Evolutionary conservation across 2,113 vertebrate genomes (phyloP).

Genomic region (Nothoprocta pentlandii): DNA sequence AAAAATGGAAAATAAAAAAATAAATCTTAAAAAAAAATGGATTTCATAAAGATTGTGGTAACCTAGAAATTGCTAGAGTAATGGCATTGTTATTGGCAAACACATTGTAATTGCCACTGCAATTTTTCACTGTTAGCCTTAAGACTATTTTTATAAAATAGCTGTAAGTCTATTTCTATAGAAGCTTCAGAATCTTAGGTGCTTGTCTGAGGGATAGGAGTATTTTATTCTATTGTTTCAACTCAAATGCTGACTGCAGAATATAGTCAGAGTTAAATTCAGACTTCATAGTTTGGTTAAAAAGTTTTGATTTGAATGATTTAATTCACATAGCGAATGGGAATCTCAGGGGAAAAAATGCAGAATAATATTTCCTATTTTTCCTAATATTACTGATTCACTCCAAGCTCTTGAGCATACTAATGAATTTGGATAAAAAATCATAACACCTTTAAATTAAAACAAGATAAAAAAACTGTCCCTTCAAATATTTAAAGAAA

Average conservation of each 20-base stretch:
- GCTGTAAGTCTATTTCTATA: not conserved
- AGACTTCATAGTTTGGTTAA: not conserved
- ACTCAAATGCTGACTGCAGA: not conserved
- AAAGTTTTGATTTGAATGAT: not conserved
- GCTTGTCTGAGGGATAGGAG: not conserved
- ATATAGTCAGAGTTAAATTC: not conserved
- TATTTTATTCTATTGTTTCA: not conserved
- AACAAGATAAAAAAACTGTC: not conserved
- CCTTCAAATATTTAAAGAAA: not conserved
- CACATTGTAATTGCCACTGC: not conserved
- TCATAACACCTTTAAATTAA: not conserved
- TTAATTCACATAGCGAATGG: not conserved
- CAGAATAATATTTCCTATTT: too few species aligned
- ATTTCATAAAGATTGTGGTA: not conserved
- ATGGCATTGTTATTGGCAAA: not conserved
- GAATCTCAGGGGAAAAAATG: not conserved
- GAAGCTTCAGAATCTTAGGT: not conserved
- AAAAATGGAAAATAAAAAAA: too few species aligned
- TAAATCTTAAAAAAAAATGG: not conserved
- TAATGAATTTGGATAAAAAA: not conserved
- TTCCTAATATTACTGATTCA: too few species aligned
- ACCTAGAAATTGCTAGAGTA: not conserved
- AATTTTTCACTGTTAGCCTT: not conserved
- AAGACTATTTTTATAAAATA: constrained; percentile 20
- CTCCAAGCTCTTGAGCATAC: not conserved